Conservation (phyloP, 2,113 vertebrate species). For the Gallinago undulata region DNA sequence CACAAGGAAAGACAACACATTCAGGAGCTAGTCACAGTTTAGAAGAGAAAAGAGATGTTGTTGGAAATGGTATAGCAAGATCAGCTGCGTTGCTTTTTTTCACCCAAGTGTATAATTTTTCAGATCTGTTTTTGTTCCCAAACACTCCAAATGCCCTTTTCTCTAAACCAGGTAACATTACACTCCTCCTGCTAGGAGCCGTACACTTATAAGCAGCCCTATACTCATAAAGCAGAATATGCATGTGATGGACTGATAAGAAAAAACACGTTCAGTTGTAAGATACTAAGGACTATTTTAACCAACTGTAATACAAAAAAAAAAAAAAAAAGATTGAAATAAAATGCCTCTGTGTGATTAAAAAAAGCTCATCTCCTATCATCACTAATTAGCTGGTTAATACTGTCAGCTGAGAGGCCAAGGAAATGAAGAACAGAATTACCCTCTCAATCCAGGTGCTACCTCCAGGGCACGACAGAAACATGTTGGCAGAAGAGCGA, state of each 20-base stretch:
- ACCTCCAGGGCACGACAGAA: constrained; percentile 68
- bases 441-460: constrained; percentile 59
- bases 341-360: not conserved
- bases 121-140: not conserved
- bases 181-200: not conserved
- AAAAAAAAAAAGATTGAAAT: not conserved
- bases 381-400: constrained; percentile 36
- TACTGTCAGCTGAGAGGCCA: constrained; percentile 31
- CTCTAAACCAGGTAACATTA: not conserved
- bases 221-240: not conserved
- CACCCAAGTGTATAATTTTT: not conserved
- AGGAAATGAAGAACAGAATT: constrained; percentile 25
- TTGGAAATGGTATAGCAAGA: not conserved
- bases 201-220: not conserved
- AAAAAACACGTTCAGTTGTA: not conserved
- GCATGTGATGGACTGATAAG: not conserved
- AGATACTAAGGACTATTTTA: not conserved
- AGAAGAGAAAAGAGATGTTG: not conserved
- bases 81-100: not conserved
- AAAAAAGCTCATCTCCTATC: not conserved
- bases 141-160: not conserved
- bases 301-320: not conserved
- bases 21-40: not conserved
- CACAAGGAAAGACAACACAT: not conserved
- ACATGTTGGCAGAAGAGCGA: constrained; percentile 30